phyloP scores from a whole-genome alignment of 2,797 vertebrate species.

The Crypturellus tataupa region DNA sequence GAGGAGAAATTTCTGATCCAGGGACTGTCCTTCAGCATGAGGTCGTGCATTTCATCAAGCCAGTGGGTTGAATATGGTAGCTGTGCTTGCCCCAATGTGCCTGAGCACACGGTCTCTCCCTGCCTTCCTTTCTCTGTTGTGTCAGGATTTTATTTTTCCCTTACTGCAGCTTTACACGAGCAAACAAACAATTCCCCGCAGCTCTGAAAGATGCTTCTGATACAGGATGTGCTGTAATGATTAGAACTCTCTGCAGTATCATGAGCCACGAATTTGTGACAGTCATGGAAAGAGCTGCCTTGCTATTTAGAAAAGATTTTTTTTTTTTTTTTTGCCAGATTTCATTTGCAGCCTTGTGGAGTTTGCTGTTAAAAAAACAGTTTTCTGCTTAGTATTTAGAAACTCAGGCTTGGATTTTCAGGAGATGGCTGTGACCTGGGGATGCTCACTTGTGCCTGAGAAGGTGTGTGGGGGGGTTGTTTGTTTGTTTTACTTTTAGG shows the following conservation, averaged over 20 bases:
- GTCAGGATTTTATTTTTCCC: not conserved
- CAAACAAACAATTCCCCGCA: conserved; percentile 11
- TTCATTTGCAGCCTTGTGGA: not conserved
- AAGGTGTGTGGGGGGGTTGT: not conserved
- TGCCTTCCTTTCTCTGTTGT: not conserved
- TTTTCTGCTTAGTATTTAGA: not conserved
- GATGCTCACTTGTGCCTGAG: not conserved
- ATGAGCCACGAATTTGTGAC: not conserved
- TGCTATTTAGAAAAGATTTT: not conserved
- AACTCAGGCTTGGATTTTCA: not conserved
- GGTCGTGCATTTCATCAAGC: not conserved
- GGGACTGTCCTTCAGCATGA: not conserved
- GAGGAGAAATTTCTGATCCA: not conserved
- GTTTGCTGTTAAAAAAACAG: not conserved
- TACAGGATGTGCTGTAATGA: not conserved
- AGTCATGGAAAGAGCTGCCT: not conserved
- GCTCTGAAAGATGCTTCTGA: conserved; percentile 4
- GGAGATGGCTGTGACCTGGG: not conserved
- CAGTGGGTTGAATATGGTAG: not conserved
- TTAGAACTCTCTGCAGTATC: not conserved
- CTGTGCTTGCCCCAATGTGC: not conserved
- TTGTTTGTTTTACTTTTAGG: not conserved
- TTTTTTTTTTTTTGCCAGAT: not conserved
- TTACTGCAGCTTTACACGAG: not conserved
- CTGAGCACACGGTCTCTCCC: not conserved